Conservation (phyloP, 2,888 invertebrate species). For the Trichacis sp. region DNA sequence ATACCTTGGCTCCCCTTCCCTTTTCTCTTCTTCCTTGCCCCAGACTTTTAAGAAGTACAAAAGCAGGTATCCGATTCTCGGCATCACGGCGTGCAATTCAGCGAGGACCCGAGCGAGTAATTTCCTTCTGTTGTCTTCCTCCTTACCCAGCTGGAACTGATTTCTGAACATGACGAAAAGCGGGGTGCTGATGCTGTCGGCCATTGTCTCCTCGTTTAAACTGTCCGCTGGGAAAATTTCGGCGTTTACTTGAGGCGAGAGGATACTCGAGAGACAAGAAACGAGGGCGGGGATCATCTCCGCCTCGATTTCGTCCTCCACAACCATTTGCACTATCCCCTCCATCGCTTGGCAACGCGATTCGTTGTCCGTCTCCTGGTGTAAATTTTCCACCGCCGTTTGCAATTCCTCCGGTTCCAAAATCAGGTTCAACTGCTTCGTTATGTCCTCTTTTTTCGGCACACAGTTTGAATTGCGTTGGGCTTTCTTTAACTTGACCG, state of each 20-base stretch:
- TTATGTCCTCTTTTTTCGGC: slow-evolving; percentile 58
- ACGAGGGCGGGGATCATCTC: slow-evolving; percentile 74
- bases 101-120: slow-evolving; percentile 83
- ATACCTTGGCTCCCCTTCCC: slow-evolving; percentile 68
- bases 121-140: slow-evolving; percentile 82
- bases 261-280: slow-evolving; percentile 72
- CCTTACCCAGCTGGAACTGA: slow-evolving; percentile 77
- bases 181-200: slow-evolving; percentile 84
- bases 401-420: slow-evolving; percentile 71
- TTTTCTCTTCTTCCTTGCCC: slow-evolving; percentile 71
- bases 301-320: slow-evolving; percentile 74
- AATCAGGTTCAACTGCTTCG: slow-evolving; percentile 58
- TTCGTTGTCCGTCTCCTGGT: slow-evolving; percentile 73
- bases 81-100: slow-evolving; percentile 76
- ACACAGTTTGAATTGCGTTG: slow-evolving; percentile 60
- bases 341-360: slow-evolving; percentile 77
- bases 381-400: slow-evolving; percentile 72
- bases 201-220: slow-evolving; percentile 72
- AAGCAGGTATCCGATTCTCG: slow-evolving; percentile 85
- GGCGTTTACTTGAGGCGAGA: slow-evolving; percentile 72
- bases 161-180: slow-evolving; percentile 90
- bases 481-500: slow-evolving; percentile 76
- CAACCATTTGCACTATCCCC: slow-evolving; percentile 74
- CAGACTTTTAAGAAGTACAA: slow-evolving; percentile 91
- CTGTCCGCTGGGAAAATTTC: slow-evolving; percentile 72